A percentile compares a stretch with the other conserved stretches of the same genome.
These are phyloP conservation scores for Patella depressa DNA, from an alignment of 2,888 invertebrate genomes.

Conservation along the genomic window DNA sequence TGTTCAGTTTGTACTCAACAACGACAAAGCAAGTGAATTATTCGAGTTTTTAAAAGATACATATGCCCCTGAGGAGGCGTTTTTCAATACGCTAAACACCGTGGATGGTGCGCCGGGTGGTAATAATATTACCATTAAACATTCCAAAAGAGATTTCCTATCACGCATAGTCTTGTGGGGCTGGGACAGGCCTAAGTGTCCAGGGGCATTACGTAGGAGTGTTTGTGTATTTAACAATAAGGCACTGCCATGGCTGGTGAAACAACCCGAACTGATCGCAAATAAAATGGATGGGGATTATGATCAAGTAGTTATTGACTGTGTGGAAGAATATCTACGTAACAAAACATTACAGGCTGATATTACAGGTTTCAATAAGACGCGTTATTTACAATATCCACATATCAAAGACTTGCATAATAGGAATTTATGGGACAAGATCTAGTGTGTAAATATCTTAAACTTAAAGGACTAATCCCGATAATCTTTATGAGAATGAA, in stretches of 20 bases:
- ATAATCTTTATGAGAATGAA: too few species aligned
- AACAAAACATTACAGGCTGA: not conserved
- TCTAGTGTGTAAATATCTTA: too few species aligned
- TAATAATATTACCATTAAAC: conserved; percentile 44
- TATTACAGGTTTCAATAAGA: not conserved
- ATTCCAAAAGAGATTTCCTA: conserved; percentile 40
- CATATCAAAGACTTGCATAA: not conserved
- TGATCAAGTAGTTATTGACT: conserved; percentile 43
- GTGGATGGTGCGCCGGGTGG: conserved; percentile 57
- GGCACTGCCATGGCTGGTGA: conserved; percentile 58
- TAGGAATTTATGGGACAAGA: too few species aligned
- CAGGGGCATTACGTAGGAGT: conserved; percentile 43
- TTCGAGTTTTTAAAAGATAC: conserved; percentile 62
- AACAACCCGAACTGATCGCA: conserved; percentile 60
- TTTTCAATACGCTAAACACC: conserved; percentile 66
- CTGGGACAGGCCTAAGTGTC: conserved; percentile 32
- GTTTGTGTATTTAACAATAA: conserved; percentile 47
- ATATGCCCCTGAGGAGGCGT: conserved; percentile 65
- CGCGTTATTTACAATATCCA: not conserved
- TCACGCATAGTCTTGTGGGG: conserved; percentile 53
- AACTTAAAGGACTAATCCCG: too few species aligned
- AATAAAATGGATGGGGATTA: conserved; percentile 55
- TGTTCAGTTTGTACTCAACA: conserved; percentile 54
- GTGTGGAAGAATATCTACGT: conserved; percentile 22
- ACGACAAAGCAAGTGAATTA: conserved; percentile 48